Evolutionary conservation across 1,140 invertebrate genomes (phyloP).

Genomic region (Acromyrmex echinatior): DNA sequence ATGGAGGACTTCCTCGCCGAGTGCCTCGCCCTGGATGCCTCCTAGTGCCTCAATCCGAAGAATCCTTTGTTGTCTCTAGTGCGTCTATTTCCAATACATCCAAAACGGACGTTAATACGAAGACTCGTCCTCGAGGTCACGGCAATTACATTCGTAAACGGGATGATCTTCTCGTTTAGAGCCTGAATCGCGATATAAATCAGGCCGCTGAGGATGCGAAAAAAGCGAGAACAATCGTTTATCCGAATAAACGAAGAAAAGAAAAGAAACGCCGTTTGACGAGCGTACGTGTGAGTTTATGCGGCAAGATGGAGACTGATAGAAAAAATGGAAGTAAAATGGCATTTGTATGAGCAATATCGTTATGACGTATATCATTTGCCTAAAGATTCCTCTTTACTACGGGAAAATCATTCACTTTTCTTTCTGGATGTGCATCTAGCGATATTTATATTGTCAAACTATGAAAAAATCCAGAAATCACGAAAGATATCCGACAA

Average conservation of each 20-base stretch:
- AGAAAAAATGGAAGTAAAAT: slow-evolving; percentile 42
- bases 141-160: slow-evolving; percentile 35
- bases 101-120: slow-evolving; percentile 49
- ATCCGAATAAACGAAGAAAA: not conserved
- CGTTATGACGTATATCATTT: slow-evolving; percentile 71
- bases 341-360: slow-evolving; percentile 74
- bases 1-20: slow-evolving; percentile 95
- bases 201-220: slow-evolving; percentile 5
- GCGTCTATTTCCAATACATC: slow-evolving; percentile 80
- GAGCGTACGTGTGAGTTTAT: not conserved
- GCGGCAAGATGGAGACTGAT: not conserved
- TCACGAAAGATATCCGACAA: slow-evolving; percentile 1
- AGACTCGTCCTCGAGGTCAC: slow-evolving; percentile 47
- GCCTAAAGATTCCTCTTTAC: slow-evolving; percentile 70
- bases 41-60: slow-evolving; percentile 86
- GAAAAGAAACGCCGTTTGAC: slow-evolving; percentile 9
- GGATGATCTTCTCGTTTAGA: slow-evolving; percentile 41
- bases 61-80: slow-evolving; percentile 83
- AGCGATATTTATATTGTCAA: not conserved
- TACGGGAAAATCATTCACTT: slow-evolving; percentile 60
- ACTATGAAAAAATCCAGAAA: not conserved
- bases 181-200: slow-evolving; percentile 45
- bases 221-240: slow-evolving; percentile 7
- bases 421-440: slow-evolving; percentile 33
- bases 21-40: slow-evolving; percentile 93